Base-by-base conservation (phyloP, 2,113 vertebrate species). In the Maylandia zebra region DNA sequence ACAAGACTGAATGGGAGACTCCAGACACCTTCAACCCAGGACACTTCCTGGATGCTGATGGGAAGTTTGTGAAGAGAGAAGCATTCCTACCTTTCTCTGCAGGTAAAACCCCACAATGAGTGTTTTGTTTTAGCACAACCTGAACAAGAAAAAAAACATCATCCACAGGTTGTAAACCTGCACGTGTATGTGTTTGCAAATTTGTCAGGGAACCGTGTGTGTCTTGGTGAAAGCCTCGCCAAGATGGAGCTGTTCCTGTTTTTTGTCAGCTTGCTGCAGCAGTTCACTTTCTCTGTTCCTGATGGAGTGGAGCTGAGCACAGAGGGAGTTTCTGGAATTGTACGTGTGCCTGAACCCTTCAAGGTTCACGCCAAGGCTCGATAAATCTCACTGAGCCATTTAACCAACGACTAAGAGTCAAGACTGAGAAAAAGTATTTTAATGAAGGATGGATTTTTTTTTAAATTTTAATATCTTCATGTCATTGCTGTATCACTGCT, bases 71-170 rank as follows among this genome's bases (percentile, higher is more conserved):
- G 91, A 97, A 95, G 89, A 93, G 32, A 52, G 97, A 98, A 30
- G 92, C 96, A 83, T 96, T 98, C 85, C 78, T 98, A 81, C 96
- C 97, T 48, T 98, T 98, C 91, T 98, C 97, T 90, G 93, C 96
- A 94, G 97, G 97, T 98, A 91, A 24, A 83, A 19, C 7, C 3
- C 19, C 19, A 57, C 13, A 36, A 1, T 24, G 7, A 52, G 1
- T 19, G 1, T n/a, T 32, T n/a, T 10, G 11, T 17, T 27, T 50
- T 2, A 8, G 1, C 2, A 53, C 0, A 48, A 48, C 1, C 3
- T 34, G 2, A 74, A 30, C 11, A 6, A 57, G 16, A 48, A 9
- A 6, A 57, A 8, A 50, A 50, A 17, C 8, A 4, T 52, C 17
- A 19, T 52, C 0, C 48, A 52, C 48, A 52, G 16, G 1, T 9